phyloP scores from a whole-genome alignment of 1,140 invertebrate species.

The Drosophila sturtevanti region DNA sequence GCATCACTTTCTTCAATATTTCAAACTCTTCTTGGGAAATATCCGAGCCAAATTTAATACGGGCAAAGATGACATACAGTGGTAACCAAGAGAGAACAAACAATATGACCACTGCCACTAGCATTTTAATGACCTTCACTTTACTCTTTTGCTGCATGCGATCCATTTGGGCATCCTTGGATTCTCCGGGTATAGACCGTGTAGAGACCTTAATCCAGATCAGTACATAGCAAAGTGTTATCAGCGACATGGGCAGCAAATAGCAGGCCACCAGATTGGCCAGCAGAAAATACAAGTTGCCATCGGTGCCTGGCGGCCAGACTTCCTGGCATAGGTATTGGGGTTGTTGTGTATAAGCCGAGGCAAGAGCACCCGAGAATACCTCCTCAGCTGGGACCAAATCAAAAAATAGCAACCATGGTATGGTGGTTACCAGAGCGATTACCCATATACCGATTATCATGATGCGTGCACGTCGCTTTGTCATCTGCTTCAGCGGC shows the following conservation, averaged over 20 bases:
- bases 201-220: conserved; percentile 97
- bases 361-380: conserved; percentile 84
- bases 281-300: conserved; percentile 93
- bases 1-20: conserved; percentile 90
- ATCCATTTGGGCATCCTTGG: conserved; percentile 95
- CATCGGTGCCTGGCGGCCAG: conserved; percentile 92
- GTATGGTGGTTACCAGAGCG: conserved; percentile 91
- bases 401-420: conserved; percentile 95
- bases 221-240: conserved; percentile 95
- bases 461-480: conserved; percentile 91
- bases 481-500: conserved; percentile 96
- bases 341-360: conserved; percentile 84
- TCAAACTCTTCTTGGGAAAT: conserved; percentile 86
- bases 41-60: conserved; percentile 90
- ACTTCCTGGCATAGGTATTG: conserved; percentile 90
- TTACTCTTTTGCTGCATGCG: conserved; percentile 96
- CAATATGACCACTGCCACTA: conserved; percentile 96
- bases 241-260: conserved; percentile 95
- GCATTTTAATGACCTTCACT: conserved; percentile 98
- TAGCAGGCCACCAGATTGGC: conserved; percentile 96
- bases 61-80: conserved; percentile 94
- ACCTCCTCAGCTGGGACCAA: conserved; percentile 86
- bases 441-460: conserved; percentile 96
- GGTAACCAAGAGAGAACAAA: conserved; percentile 98
- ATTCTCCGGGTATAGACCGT: conserved; percentile 92